A percentile compares a stretch with the other conserved stretches of the same genome.
Evolutionary conservation across 2,113 vertebrate genomes (phyloP).

Genomic region (Stictonetta naevosa): DNA sequence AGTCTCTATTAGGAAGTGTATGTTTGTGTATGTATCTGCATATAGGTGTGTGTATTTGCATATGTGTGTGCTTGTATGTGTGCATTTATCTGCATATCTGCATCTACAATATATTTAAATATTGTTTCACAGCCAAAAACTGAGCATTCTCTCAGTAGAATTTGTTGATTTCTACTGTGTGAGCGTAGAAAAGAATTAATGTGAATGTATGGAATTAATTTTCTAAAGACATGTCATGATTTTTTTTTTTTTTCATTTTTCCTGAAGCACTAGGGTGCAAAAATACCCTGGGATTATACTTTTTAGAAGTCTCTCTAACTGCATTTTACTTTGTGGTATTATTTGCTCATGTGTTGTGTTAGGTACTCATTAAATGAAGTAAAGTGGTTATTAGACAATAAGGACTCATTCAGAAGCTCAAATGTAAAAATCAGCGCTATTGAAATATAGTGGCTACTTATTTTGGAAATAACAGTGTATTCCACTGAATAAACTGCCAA

Average conservation of each 20-base stretch:
- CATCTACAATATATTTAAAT: neutral
- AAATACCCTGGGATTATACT: neutral
- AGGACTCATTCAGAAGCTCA: neutral
- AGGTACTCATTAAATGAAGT: neutral
- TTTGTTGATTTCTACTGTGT: neutral
- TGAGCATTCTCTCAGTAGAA: neutral
- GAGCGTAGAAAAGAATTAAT: neutral
- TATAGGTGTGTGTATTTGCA: neutral
- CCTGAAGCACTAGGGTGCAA: neutral
- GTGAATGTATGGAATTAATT: fast-evolving
- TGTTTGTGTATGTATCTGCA: neutral
- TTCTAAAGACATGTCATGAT: neutral
- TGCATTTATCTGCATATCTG: neutral
- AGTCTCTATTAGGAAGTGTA: neutral
- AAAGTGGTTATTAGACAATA: neutral
- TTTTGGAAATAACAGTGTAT: neutral
- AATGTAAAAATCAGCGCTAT: neutral
- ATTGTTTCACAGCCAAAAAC: neutral
- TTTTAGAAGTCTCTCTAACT: neutral
- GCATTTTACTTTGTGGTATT: neutral
- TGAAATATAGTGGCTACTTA: neutral
- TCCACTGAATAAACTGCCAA: neutral
- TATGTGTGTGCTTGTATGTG: neutral
- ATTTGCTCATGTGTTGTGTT: neutral
- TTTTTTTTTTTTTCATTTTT: neutral